Evolutionary conservation across 2,797 vertebrate genomes (phyloP), one percentile per base, ranked within the genome.

Genomic region (Somateria mollissima): DNA sequence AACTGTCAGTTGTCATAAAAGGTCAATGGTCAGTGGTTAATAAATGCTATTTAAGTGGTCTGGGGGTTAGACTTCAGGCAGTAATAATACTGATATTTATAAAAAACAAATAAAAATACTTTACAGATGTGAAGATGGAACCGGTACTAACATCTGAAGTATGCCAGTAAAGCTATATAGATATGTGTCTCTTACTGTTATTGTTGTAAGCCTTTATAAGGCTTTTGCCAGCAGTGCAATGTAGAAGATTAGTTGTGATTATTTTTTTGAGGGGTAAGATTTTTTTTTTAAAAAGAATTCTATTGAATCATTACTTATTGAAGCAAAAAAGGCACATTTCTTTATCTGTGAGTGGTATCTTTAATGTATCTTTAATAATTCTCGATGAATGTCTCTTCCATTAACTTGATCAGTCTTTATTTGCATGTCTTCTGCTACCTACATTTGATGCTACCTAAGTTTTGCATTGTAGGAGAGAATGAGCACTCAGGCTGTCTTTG

Each of bases 181-280:
- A 27, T 80, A 32, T 0, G 1, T 54, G 54, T 54, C 53, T 85
- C 36, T 74, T 69, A 12, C 21, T 2, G 4, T 81, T 54, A 8
- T n/a, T 71, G 6, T 54, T 88, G 61, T 88, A 24, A 84, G 91
- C 90, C 80, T 95, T 94, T 92, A 54, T 75, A 88, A 94, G 93
- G 85, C 79, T 71, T 56, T 81, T 65, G 54, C 56, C 71, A 76
- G 62, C 10, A 75, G 69, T 80, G 54, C 65, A 61, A 25, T 77
- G 69, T 39, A 30, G 36, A 61, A 65, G 25, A 58, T 62, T 11
- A 47, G 53, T 58, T 76, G 61, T 64, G 45, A 13, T 11, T 5
- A 32, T 45, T 82, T 85, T 45, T 36, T 72, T n/a, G 1, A 2
- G n/a, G 28, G 21, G 19, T 49, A 25, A 15, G 8, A 19, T 14